phyloP scores from a whole-genome alignment of 2,888 invertebrate species.

The Flexamia atlantica region DNA sequence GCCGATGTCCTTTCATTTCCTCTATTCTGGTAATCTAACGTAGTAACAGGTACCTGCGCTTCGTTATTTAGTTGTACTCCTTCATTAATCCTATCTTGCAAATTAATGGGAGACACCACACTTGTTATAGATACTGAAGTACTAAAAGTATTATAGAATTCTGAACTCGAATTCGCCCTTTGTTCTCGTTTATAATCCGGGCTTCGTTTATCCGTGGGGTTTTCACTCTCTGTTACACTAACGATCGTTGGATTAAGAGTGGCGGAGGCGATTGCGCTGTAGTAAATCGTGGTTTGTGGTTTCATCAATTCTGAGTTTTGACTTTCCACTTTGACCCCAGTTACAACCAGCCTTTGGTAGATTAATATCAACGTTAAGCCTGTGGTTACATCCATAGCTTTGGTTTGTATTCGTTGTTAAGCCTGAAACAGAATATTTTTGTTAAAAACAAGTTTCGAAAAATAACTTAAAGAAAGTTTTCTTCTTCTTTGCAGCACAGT shows the following conservation, averaged over 20 bases:
- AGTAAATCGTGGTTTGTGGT: background rate
- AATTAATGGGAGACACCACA: background rate
- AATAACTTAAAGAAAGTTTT: too few species aligned
- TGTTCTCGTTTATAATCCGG: constrained; percentile 3
- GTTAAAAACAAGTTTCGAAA: too few species aligned
- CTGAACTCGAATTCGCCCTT: background rate
- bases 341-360: constrained; percentile 16
- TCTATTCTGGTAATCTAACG: too few species aligned
- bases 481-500: too few species aligned
- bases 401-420: background rate
- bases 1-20: background rate
- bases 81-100: background rate
- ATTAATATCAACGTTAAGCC: constrained; percentile 18
- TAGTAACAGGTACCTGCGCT: background rate
- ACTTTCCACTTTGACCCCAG: constrained; percentile 23
- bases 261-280: background rate
- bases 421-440: constrained; percentile 6
- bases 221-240: constrained; percentile 17
- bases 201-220: background rate
- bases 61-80: background rate
- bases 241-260: constrained; percentile 5
- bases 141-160: background rate
- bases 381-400: background rate
- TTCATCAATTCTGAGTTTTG: constrained; percentile 4
- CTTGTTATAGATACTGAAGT: background rate